These are phyloP conservation scores for Synanthedon andrenaeformis DNA, from an alignment of 2,888 invertebrate species.

Conservation along the genomic window DNA sequence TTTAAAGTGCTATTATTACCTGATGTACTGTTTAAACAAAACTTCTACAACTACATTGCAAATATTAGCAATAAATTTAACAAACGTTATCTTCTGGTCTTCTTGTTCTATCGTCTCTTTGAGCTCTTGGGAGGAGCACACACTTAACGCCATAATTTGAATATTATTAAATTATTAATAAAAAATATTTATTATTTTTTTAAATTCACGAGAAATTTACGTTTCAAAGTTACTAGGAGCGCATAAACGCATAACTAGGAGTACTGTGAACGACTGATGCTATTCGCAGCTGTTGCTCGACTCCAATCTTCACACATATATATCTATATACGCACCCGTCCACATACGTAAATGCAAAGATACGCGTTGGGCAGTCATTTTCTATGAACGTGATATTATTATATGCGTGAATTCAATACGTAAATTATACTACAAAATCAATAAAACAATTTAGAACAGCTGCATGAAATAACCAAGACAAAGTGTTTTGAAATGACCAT, in stretches of 20 bases:
- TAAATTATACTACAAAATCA: too few species aligned
- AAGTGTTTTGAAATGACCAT: too few species aligned
- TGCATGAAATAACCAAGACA: too few species aligned
- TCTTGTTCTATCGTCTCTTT: conserved; percentile 13
- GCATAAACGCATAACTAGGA: conserved; percentile 19
- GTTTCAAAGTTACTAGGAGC: conserved; percentile 19
- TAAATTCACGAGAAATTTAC: conserved; percentile 4
- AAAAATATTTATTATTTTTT: not conserved
- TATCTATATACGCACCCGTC: conserved; percentile 5
- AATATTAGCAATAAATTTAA: conserved; percentile 19
- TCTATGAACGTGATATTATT: too few species aligned
- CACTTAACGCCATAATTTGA: conserved; percentile 25
- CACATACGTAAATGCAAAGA: too few species aligned
- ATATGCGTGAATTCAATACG: too few species aligned
- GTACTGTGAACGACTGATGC: conserved; percentile 21
- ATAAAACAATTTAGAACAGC: too few species aligned
- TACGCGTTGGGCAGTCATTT: too few species aligned
- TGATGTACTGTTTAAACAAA: conserved; percentile 16
- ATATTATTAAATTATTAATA: not conserved
- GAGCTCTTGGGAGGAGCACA: conserved; percentile 16
- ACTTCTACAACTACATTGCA: conserved; percentile 20
- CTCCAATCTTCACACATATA: not conserved
- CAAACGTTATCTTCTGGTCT: conserved; percentile 18
- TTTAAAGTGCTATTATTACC: conserved; percentile 12
- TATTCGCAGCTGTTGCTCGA: conserved; percentile 3